Base-by-base conservation (phyloP, 2,113 vertebrate species). In the Grammomys dolichurus region DNA sequence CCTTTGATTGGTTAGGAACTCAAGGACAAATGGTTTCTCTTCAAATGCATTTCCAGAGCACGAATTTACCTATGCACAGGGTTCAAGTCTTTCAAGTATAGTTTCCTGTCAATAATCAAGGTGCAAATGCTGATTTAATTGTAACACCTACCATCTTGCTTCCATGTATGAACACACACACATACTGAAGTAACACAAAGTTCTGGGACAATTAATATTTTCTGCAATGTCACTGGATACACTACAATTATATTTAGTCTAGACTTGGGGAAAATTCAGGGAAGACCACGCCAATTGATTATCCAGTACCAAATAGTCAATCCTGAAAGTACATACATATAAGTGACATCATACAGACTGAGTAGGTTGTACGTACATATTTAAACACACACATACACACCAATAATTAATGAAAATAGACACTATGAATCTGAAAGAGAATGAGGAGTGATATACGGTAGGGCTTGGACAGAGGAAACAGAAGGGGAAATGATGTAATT, bases 21-120 rank as follows among this genome's bases (percentile, higher is more conserved):
- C 80, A 80, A 87, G 86, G 36, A 92, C 65, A 97, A 89, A 91
- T 28, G 78, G 13, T 93, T 84, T 88, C n/a, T 90, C 88, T 95
- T 90, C 24, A 77, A 92, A 93, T 2, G 6, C 2, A 3, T 69
- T 96, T 84, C 58, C 26, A 94, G 89, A 43, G 72, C 19, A 65
- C 0, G 81, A 80, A 31, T 77, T 60, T 91, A 31, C 22, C 63
- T 96, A 33, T n/a, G n/a, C 89, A 84, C 6, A 48, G 13, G 56
- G 56, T 81, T 86, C 11, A 56, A 73, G 67, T 85, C 33, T 90
- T 84, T 33, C 46, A 93, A 69, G 84, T 67, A 40, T 89, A 82
- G 26, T 51, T 90, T 72, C 7, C 3, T 65, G 65, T 60, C 36
- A 78, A 9, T 51, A 88, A 90, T 58, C 10, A 85, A 17, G 31